Evolutionary conservation across 30 jellyfish, hydroid and myxozoan genomes (phyloP), one percentile per base, ranked within the genome.

Genomic region (Catostylus mosaicus): DNA sequence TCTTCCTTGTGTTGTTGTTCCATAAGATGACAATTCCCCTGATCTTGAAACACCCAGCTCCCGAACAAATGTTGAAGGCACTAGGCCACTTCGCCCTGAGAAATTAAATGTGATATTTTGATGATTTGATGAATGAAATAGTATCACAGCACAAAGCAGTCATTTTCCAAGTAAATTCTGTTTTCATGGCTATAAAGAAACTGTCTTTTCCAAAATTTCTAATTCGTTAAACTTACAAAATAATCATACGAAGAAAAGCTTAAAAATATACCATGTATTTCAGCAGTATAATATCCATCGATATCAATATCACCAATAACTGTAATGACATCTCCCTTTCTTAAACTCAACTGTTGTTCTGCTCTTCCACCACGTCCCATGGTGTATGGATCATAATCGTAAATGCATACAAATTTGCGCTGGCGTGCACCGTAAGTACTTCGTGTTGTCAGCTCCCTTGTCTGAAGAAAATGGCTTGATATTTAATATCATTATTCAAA

Each of bases 251-350:
- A 59, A 59, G 38, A 8, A 59, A 23, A 23, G 7, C 20, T 12
- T n/a, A 30, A 22, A 2, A 20, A 33, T 73, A 30, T 75, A 95
- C 99, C 99, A 47, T 89, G 77, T 20, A 82, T 1, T 36, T 90
- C 93, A 0, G 99, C 99, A 37, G 97, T 70, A 48, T 77, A 95
- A 75, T 83, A 95, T 0, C 99, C 99, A 77, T 95, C 99, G 2
- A 82, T 74, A 80, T 95, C 99, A 0, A 95, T 71, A 36, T 88
- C 99, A 0, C 97, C 99, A 85, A 88, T 73, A 2, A 95, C 93
- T 10, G 91, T 83, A 73, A 95, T 78, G 82, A 81, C 95, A 62
- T 95, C 99, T 8, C 97, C 97, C 63, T 89, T 89, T 43, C 91
- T 43, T 27, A 95, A 56, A 6, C 80, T 84, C 77, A 95, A 70